Percentiles rank a stretch among this genome's conserved stretches.
Evolutionary conservation across 2,888 invertebrate species (phyloP).

Genomic region (Caenorhabditis macrosperma): DNA sequence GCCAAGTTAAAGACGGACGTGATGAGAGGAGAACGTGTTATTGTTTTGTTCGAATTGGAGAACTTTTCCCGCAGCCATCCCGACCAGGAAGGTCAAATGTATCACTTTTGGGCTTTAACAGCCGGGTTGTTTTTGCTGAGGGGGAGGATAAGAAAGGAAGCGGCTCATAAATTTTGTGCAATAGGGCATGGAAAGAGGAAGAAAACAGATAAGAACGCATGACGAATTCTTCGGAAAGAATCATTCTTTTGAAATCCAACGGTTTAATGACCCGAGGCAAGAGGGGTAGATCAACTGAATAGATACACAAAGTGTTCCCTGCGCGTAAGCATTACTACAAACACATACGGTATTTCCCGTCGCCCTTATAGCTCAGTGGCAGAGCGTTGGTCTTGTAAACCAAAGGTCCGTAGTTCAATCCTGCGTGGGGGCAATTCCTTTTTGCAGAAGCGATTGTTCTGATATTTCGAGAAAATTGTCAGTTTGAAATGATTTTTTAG

Average conservation of each 20-base stretch:
- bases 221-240: slow-evolving; percentile 2
- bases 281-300: neutral
- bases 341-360: neutral
- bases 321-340: neutral
- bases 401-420: slow-evolving; percentile 66
- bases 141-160: neutral
- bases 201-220: neutral
- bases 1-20: slow-evolving; percentile 1
- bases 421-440: slow-evolving; percentile 44
- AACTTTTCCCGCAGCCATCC: too few species aligned
- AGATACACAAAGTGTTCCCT: neutral
- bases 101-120: too few species aligned
- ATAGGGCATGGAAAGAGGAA: slow-evolving; percentile 8
- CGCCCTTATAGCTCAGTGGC: slow-evolving; percentile 64
- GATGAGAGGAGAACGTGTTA: neutral
- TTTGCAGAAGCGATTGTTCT: neutral
- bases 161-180: slow-evolving; percentile 25
- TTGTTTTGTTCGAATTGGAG: neutral
- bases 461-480: too few species aligned
- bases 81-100: too few species aligned
- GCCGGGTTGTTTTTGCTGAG: slow-evolving; percentile 5
- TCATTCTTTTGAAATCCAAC: too few species aligned
- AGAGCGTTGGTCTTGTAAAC: slow-evolving; percentile 66
- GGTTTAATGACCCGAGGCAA: neutral
- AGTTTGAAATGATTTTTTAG: too few species aligned